These are phyloP conservation scores for Pelvicachromis taeniatus DNA, from an alignment of 2,113 vertebrate genomes.

Conservation along the genomic window DNA sequence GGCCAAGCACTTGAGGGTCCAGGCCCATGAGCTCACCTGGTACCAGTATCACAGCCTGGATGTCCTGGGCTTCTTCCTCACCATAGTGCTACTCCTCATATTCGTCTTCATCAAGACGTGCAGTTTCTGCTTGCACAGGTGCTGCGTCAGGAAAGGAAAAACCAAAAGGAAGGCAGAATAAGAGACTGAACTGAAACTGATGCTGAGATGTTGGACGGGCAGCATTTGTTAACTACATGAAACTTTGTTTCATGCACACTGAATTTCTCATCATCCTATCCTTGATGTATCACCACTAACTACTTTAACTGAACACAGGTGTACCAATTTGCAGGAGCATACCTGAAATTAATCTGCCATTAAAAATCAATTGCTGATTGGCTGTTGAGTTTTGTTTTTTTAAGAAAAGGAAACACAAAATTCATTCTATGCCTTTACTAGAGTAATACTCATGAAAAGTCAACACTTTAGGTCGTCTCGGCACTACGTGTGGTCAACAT, in stretches of 20 bases:
- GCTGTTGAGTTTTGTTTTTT: not conserved
- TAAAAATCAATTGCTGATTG: not conserved
- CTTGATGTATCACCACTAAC: not conserved
- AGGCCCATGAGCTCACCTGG: too few species aligned
- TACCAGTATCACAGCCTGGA: too few species aligned
- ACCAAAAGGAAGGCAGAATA: conserved; percentile 48
- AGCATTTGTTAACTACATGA: too few species aligned
- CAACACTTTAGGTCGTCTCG: not conserved
- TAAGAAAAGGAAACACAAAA: not conserved
- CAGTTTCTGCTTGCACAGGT: conserved; percentile 60
- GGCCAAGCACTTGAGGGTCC: too few species aligned
- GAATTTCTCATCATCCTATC: not conserved
- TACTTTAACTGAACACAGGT: not conserved
- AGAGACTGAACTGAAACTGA: not conserved
- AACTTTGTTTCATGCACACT: too few species aligned
- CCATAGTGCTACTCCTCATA: conserved; percentile 27
- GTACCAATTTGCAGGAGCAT: not conserved
- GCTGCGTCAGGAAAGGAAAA: conserved; percentile 27
- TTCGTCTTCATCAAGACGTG: conserved; percentile 72
- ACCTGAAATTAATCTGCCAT: not conserved
- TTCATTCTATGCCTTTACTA: conserved; percentile 31
- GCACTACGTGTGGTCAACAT: not conserved
- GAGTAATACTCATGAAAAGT: not conserved
- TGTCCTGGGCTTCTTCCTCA: conserved; percentile 72
- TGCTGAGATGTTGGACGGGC: too few species aligned